phyloP scores from a whole-genome alignment of 2,797 vertebrate species.

The Mionectes olivaceus region DNA sequence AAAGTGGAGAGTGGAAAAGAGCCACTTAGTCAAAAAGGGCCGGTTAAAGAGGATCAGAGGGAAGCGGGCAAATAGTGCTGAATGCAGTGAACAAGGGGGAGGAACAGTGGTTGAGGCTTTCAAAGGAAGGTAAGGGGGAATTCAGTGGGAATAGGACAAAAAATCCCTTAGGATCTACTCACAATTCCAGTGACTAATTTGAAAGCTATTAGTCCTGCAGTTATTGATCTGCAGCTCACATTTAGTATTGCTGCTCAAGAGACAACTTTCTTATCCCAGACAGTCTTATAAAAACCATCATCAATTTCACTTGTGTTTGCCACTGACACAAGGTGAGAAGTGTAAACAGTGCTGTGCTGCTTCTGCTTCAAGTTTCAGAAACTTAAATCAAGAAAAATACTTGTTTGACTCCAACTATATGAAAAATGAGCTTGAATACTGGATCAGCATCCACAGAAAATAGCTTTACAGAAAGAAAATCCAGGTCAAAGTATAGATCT shows the following conservation, averaged over 20 bases:
- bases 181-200: neutral
- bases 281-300: neutral
- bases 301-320: neutral
- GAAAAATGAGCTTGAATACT: neutral
- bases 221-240: neutral
- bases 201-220: neutral
- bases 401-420: neutral
- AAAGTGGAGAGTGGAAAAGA: neutral
- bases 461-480: neutral
- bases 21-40: neutral
- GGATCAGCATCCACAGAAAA: neutral
- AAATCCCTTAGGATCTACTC: neutral
- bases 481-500: neutral
- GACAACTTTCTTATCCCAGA: neutral
- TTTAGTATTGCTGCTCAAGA: neutral
- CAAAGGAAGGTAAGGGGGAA: neutral
- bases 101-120: neutral
- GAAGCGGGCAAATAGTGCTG: neutral
- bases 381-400: neutral
- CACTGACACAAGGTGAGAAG: neutral
- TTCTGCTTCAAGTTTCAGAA: neutral
- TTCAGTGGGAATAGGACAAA: neutral
- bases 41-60: neutral
- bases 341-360: neutral
- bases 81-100: neutral